Percentiles rank a stretch among this genome's conserved stretches.
phyloP scores from a whole-genome alignment of 2,888 invertebrate species.

The Amblyjoppa fuscipennis region DNA sequence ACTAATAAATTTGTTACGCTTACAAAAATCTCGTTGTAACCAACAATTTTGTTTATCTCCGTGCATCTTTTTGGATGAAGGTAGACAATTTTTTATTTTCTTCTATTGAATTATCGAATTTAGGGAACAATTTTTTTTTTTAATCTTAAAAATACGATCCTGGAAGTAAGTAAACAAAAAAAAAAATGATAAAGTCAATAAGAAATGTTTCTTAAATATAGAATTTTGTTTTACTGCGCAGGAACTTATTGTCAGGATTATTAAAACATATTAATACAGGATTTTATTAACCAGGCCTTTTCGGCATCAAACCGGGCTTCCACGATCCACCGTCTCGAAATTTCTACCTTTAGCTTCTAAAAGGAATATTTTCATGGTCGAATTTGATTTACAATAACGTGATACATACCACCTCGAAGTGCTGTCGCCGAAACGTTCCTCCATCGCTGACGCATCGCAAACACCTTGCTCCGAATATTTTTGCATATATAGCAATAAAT shows the following conservation, averaged over 20 bases:
- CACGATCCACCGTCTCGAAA: not conserved
- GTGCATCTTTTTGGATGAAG: not conserved
- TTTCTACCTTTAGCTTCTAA: not conserved
- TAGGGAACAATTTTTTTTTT: not conserved
- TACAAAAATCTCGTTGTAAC: no score
- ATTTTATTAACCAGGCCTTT: no score
- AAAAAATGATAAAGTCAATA: not conserved
- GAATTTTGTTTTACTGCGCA: not conserved
- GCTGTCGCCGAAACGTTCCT: conserved; percentile 37
- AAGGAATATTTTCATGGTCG: not conserved
- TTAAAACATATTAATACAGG: not conserved
- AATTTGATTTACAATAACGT: not conserved
- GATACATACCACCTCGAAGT: conserved; percentile 46
- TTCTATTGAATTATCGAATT: not conserved
- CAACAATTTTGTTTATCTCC: no score
- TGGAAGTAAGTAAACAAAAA: not conserved
- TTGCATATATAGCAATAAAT: conserved; percentile 52
- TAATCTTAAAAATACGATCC: not conserved
- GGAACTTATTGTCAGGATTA: not conserved
- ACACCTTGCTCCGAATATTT: conserved; percentile 46
- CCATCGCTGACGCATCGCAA: conserved; percentile 54
- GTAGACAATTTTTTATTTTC: no score
- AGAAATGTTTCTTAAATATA: not conserved
- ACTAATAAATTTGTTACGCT: no score
- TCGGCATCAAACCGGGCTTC: not conserved